Evolutionary conservation across 2,797 vertebrate genomes (phyloP), one percentile per base, ranked within the genome.

Genomic region (Hybognathus amarus): DNA sequence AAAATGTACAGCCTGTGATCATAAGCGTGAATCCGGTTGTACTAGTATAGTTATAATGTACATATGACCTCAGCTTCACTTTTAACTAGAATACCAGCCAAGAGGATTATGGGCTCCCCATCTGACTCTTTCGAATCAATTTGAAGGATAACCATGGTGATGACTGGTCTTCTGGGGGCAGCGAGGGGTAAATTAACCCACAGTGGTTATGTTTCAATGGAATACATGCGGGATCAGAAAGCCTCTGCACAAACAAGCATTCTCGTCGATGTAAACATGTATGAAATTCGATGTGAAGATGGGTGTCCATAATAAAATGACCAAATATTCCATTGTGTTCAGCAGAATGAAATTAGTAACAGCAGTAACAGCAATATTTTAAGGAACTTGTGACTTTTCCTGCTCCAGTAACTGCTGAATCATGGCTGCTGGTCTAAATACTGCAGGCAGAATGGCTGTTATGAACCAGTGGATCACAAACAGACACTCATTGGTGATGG

Each of bases 401-500:
- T 74, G 68, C 59, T 61, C 24, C 17, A 67, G 80, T 78, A 79
- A 78, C 36, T 88, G 85, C 87, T 85, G 85, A 88, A 61, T 86
- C 83, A 86, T 71, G 50, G 27, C 79, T 66, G 70, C 33, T 77
- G 74, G 74, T 61, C 45, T 54, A 36, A 36, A 27, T 50, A 17
- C 30, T 56, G 91, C 92, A 90, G 50, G 47, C 61, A 52, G 45
- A 76, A 78, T 33, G 52, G 24, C 70, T 71, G 71, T 45, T 77
- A 76, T 38, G n/a, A 80, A 77, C 24, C 36, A 90, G 92, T 88
- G 87, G 88, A 91, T 92, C 91, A 91, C 90, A 93, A 93, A 92
- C 93, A 94, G 91, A 91, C 92, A 91, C 87, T 85, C 75, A 91
- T 79, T 83, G 24, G 83, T 88, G 61, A 81, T 83, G 74, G 30